Evolutionary conservation across 2,888 invertebrate genomes (phyloP).

Genomic region (Aproaerema taeniolella): DNA sequence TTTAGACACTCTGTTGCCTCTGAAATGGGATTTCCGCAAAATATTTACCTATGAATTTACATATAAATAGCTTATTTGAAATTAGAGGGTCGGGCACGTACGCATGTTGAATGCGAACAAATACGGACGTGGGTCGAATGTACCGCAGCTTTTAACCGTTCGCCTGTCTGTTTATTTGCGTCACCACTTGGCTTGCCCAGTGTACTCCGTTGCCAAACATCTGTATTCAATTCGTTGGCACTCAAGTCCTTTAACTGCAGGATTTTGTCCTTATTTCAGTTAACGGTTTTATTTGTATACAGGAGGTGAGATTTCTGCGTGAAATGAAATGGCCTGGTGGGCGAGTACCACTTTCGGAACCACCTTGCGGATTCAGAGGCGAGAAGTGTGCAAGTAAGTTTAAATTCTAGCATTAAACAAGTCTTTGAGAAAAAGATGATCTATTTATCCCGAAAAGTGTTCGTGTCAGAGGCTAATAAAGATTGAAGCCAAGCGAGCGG

Average conservation of each 20-base stretch:
- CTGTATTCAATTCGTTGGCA: constrained; percentile 7
- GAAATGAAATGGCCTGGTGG: constrained; percentile 88
- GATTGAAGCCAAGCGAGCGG: too few species aligned
- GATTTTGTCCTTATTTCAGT: constrained; percentile 16
- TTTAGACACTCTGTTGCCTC: too few species aligned
- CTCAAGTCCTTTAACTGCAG: constrained; percentile 29
- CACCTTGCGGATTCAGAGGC: constrained; percentile 92
- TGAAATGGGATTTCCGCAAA: too few species aligned
- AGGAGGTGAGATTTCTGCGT: constrained; percentile 86
- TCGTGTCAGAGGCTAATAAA: too few species aligned
- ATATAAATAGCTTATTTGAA: constrained; percentile 24
- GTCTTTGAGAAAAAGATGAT: constrained; percentile 4
- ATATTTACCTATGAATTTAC: constrained; percentile 17
- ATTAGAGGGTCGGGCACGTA: constrained; percentile 34
- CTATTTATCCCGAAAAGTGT: too few species aligned
- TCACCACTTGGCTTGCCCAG: constrained; percentile 49
- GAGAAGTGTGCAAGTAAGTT: constrained; percentile 94
- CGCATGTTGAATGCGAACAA: constrained; percentile 36
- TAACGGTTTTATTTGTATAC: too few species aligned
- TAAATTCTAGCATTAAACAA: too few species aligned
- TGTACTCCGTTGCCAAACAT: constrained; percentile 48
- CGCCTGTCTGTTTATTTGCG: constrained; percentile 36
- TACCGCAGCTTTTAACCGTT: constrained; percentile 38
- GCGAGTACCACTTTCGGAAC: constrained; percentile 88
- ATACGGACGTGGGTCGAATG: constrained; percentile 47